These are phyloP conservation scores for Anguilla japonica DNA, from an alignment of 2,113 vertebrate genomes.

Conservation along the genomic window DNA sequence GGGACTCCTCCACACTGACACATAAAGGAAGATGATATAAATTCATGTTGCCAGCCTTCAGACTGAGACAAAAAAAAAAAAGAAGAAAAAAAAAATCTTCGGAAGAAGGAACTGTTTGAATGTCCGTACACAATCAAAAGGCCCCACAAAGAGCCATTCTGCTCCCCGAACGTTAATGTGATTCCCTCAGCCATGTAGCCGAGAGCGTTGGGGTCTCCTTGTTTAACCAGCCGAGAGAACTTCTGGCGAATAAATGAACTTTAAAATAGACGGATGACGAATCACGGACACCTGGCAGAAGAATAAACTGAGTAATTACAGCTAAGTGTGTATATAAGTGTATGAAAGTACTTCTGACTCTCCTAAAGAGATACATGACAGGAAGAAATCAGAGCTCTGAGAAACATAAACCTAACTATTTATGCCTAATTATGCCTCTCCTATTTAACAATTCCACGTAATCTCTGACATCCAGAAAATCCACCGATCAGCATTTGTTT, in stretches of 20 bases:
- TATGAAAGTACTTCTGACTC: too few species aligned
- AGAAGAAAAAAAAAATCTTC: conserved; percentile 4
- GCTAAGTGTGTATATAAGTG: too few species aligned
- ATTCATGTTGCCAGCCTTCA: conserved; percentile 37
- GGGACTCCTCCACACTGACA: conserved; percentile 13
- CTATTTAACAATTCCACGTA: too few species aligned
- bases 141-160: conserved; percentile 32
- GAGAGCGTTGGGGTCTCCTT: not conserved
- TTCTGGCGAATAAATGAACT: not conserved
- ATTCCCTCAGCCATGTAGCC: not conserved
- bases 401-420: too few species aligned
- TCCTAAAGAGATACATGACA: too few species aligned
- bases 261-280: too few species aligned
- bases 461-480: too few species aligned
- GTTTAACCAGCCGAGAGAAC: not conserved
- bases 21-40: conserved; percentile 42
- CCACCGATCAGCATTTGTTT: too few species aligned
- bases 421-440: too few species aligned
- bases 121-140: conserved; percentile 49
- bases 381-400: too few species aligned
- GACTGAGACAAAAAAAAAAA: not conserved
- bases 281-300: too few species aligned
- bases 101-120: conserved; percentile 40
- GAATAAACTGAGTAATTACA: too few species aligned
- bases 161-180: conserved; percentile 21